Base-by-base conservation (phyloP, 2,113 vertebrate species). In the Heterochromis multidens region DNA sequence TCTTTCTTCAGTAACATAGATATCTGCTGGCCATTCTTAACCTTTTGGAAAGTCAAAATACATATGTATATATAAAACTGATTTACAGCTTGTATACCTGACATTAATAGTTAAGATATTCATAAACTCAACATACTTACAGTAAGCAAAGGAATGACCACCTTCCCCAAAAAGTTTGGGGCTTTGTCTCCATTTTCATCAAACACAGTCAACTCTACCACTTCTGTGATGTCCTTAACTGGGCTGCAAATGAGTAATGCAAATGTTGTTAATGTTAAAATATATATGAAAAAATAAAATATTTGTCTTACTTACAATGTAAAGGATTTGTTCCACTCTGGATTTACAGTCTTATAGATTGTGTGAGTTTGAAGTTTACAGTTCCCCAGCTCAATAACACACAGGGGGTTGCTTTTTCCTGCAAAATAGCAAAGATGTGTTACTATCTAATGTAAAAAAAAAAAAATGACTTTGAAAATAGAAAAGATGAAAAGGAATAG, bases 401-500 rank as follows among this genome's bases (percentile, higher is more conserved):
- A 99, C 61, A 97, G 97, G 12, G 98, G 96, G 90, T 99, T 97
- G 2, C 97, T 98, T 95, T 99, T 99, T 27, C 98, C 99, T 99
- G 91, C 17, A 87, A 63, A 74, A 25, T 35, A 31, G 86, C 72
- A 93, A 61, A 91, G 0, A 49, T 2, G 5, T 25, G 46, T 79
- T 62, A 2, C 19, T 49, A 59, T 77, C 82, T 60, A 21, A 76
- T 6, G 4, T 23, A 77, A 82, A 58, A 2, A 67, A 76, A 77
- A 82, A 58, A 2, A 67, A 76, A 67, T 11, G n/a, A 82, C 29
- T 7, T 31, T 17, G 17, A 83, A 0, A 35, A 80, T 4, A 37
- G 37, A 27, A 87, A 58, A 57, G 35, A 70, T 16, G 82, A 59
- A 25, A 37, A 49, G 43, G n/a, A 14, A 40, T 37, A 70, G 21